Conservation (phyloP, 2,797 vertebrate species). For the Anguilla obscura region DNA sequence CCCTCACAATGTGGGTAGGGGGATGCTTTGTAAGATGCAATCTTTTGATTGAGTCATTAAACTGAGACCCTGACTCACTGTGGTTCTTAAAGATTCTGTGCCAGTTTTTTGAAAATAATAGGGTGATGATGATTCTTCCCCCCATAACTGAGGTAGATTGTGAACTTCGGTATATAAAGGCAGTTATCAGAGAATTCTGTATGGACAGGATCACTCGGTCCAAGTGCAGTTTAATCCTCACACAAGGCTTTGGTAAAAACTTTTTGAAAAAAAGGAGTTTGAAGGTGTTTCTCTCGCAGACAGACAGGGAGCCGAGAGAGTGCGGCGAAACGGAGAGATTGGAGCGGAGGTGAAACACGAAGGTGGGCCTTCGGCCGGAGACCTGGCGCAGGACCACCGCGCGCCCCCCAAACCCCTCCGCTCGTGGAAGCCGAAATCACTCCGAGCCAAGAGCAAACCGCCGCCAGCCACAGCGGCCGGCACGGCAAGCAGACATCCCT, state of each 20-base stretch:
- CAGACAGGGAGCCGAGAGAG: slow-evolving; percentile 23
- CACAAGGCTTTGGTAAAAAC: neutral
- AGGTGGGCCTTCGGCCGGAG: slow-evolving; percentile 31
- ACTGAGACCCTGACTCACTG: too few species aligned
- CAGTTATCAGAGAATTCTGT: neutral
- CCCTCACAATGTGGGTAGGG: too few species aligned
- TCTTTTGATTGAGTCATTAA: too few species aligned
- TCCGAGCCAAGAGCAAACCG: slow-evolving; percentile 57
- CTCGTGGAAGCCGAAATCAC: slow-evolving; percentile 61
- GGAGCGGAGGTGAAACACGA: slow-evolving; percentile 36
- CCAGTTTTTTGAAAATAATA: too few species aligned
- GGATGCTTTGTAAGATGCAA: too few species aligned
- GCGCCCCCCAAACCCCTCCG: slow-evolving; percentile 61
- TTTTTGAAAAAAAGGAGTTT: neutral
- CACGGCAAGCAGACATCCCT: slow-evolving; percentile 82
- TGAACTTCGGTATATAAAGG: neutral
- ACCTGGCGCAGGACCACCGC: slow-evolving; percentile 50
- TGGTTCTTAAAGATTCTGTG: too few species aligned
- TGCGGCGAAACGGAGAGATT: slow-evolving; percentile 35
- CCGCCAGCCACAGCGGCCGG: slow-evolving; percentile 58
- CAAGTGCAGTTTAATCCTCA: neutral
- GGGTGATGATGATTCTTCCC: neutral
- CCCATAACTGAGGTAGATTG: neutral
- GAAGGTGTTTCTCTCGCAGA: slow-evolving; percentile 34
- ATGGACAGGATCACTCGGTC: neutral